Base-by-base conservation (phyloP, 2,113 vertebrate species). In the Mesoclemmys tuberculata region DNA sequence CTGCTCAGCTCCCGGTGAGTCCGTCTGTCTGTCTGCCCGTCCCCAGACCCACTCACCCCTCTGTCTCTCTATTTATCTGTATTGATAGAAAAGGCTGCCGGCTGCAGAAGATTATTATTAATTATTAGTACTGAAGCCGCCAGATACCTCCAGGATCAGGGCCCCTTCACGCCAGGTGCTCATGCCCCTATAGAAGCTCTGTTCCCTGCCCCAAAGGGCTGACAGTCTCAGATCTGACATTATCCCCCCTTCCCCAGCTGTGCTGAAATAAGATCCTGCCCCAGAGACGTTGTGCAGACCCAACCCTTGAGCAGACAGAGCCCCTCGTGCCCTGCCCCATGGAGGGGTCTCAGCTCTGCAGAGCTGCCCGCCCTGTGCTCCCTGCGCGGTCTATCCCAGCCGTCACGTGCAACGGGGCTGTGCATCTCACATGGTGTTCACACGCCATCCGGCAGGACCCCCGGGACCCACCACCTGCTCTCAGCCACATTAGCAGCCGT, bases 401-500 rank as follows among this genome's bases (percentile, higher is more conserved):
- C 35, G 4, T n/a, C 8, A 18, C 64, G 21, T 8, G 7, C 64
- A n/a, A n/a, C 4, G 31, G 35, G 18, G 18, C 18, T 18, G 7
- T 68, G 35, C 35, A 68, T n/a, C 35, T 8, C 35, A 35, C 35
- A n/a, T 4, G 2, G 31, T 18, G 4, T n/a, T 68, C 64, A 68
- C 64, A 68, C 35, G 8, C 18, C 61, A 4, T 8, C 38, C 64
- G 38, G 35, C 35, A 68, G 8, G 8, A 19, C 10, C 35, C 35
- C 35, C 8, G 6, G 7, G n/a, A 16, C 64, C 18, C 64, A 6
- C 18, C 2, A 5, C 35, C 35, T 68, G 64, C 35, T n/a, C 4
- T 68, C 64, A n/a, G 64, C 13, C 18, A n/a, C 2, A 2, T n/a
- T n/a, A n/a, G 64, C 64, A n/a, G 6, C 35, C 1, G 8, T 2